Percentiles rank a stretch among this genome's conserved stretches.
phyloP scores from a whole-genome alignment of 1,140 invertebrate species.

The Radopholus similis region DNA sequence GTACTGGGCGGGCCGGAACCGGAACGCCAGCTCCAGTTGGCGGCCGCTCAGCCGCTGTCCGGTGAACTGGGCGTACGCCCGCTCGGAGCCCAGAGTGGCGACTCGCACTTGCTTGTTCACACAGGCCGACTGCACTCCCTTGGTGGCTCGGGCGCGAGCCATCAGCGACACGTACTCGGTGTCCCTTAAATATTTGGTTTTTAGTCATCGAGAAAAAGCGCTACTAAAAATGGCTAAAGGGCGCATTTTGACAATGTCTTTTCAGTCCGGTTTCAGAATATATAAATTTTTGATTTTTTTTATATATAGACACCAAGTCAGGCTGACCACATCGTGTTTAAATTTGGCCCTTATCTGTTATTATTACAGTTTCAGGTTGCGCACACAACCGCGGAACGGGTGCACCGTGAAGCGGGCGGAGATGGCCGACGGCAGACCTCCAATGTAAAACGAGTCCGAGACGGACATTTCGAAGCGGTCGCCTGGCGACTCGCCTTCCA shows the following conservation, averaged over 20 bases:
- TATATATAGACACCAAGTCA: too few relatives aligned
- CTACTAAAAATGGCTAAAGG: too few relatives aligned
- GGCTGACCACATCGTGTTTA: too few relatives aligned
- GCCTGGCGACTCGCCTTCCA: slow-evolving; percentile 61
- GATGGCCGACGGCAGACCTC: slow-evolving; percentile 64
- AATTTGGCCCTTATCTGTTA: too few relatives aligned
- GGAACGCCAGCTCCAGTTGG: slow-evolving; percentile 73
- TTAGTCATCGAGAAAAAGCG: too few relatives aligned
- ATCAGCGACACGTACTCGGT: slow-evolving; percentile 74
- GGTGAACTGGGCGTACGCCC: slow-evolving; percentile 60
- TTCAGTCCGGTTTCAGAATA: too few relatives aligned
- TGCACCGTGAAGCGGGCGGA: slow-evolving; percentile 61
- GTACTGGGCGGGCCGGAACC: slow-evolving; percentile 71
- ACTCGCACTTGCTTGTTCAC: slow-evolving; percentile 70
- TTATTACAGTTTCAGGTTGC: slow-evolving; percentile 68
- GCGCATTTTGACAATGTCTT: too few relatives aligned
- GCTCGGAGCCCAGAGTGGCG: slow-evolving; percentile 59
- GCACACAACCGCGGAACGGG: slow-evolving; percentile 89
- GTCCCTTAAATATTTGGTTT: too few relatives aligned
- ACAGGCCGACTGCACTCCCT: slow-evolving; percentile 78
- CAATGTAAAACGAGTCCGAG: slow-evolving; percentile 76
- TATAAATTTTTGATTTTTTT: too few relatives aligned
- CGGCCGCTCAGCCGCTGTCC: slow-evolving; percentile 53
- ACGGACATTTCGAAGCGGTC: slow-evolving; percentile 63
- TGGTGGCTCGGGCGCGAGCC: slow-evolving; percentile 71